These are phyloP conservation scores for Saccostrea echinata DNA, from an alignment of 1,140 invertebrate species.

Conservation along the genomic window DNA sequence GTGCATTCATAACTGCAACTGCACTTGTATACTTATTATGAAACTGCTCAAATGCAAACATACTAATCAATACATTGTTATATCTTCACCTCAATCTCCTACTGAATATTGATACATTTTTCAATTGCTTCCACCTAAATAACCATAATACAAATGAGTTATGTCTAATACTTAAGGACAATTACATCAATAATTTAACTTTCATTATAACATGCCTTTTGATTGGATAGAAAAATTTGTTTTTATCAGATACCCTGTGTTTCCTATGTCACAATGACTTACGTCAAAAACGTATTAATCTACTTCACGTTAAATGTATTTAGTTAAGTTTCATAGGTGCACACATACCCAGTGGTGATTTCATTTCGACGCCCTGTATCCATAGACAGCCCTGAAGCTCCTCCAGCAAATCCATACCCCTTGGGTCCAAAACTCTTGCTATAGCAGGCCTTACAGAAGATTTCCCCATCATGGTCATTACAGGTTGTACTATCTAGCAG, in stretches of 20 bases:
- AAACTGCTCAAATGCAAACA: background rate
- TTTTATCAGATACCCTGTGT: too few relatives aligned
- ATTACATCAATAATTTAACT: too few relatives aligned
- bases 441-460: constrained; percentile 97
- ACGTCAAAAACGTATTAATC: too few relatives aligned
- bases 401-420: constrained; percentile 91
- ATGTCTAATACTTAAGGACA: background rate
- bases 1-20: background rate
- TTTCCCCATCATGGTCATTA: constrained; percentile 95
- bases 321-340: background rate
- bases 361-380: constrained; percentile 78
- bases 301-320: too few relatives aligned
- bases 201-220: too few relatives aligned
- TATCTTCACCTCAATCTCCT: background rate
- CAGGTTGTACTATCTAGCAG: constrained; percentile 96
- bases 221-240: too few relatives aligned
- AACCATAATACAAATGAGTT: background rate
- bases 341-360: constrained; percentile 57
- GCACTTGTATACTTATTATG: background rate
- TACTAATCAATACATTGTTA: background rate
- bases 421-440: constrained; percentile 94
- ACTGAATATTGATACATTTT: constrained; percentile 24
- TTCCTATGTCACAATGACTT: too few relatives aligned
- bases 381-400: constrained; percentile 93
- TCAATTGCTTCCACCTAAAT: constrained; percentile 28